These are phyloP conservation scores for Chrysolina americana DNA, from an alignment of 2,888 invertebrate genomes.

Conservation along the genomic window DNA sequence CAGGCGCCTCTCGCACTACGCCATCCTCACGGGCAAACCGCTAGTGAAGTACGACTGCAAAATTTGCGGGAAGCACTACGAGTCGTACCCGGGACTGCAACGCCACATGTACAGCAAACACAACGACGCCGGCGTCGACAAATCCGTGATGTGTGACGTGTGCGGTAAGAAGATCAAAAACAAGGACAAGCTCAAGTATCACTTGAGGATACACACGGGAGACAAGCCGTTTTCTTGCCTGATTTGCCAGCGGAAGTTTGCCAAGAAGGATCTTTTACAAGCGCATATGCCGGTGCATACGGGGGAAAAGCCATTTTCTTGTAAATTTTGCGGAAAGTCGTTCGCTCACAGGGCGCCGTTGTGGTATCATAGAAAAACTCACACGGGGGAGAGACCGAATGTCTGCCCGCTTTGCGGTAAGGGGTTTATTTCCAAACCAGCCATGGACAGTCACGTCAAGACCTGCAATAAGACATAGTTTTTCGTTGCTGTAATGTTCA, in stretches of 20 bases:
- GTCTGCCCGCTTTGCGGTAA: constrained; percentile 71
- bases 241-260: constrained; percentile 74
- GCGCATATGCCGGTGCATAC: constrained; percentile 60
- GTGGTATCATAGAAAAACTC: constrained; percentile 71
- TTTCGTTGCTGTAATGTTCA: too few species aligned
- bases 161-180: constrained; percentile 62
- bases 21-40: constrained; percentile 64
- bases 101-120: constrained; percentile 66
- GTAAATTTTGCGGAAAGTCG: constrained; percentile 57
- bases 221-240: constrained; percentile 74
- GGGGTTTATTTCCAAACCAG: constrained; percentile 63
- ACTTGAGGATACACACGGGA: constrained; percentile 76
- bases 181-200: constrained; percentile 64
- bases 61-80: constrained; percentile 69
- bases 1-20: constrained; percentile 69
- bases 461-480: constrained; percentile 51
- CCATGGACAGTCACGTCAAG: constrained; percentile 63
- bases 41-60: constrained; percentile 68
- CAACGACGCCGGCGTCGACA: constrained; percentile 66
- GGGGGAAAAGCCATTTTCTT: constrained; percentile 66
- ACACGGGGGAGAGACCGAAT: constrained; percentile 72
- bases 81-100: constrained; percentile 63
- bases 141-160: constrained; percentile 67
- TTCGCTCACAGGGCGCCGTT: constrained; percentile 70
- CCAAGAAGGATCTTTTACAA: constrained; percentile 65